Base-by-base conservation (phyloP, 2,797 vertebrate genomes). In the Champsocephalus gunnari region DNA sequence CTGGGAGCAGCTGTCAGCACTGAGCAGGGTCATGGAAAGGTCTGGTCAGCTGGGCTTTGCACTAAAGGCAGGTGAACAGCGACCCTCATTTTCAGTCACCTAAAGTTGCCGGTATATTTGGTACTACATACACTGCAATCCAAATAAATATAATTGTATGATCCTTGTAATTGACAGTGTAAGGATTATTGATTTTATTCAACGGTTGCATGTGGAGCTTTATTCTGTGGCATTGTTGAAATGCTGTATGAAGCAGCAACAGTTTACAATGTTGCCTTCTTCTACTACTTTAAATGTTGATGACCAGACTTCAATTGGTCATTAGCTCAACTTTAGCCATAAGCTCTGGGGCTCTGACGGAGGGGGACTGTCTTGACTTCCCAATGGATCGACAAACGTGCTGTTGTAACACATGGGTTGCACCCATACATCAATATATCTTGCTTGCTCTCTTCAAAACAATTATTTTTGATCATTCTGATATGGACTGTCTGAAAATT, bases 1-100 rank as follows among this genome's bases (percentile, higher is more conserved):
- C 81, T 80, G 80, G 77, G 83, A 80, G 82, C 79, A 73, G 85
- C 83, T 85, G 81, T 84, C 85, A 82, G 73, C 79, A 16, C 83
- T 24, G 71, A 81, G 60, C 78, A 81, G 81, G 92, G 85, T 93
- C 89, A 87, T 84, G 82, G 81, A 92, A 86, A 92, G 90, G 90
- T 91, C 88, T 79, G 77, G 77, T 82, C 86, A 84, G 82, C 81
- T 80, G 75, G 75, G 63, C 56, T 73, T 77, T 73, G 62, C 73
- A 32, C 49, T 21, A 24, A 59, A 84, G 41, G 49, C 70, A 82
- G 74, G 73, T 86, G 71, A 82, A 75, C 66, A 73, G 73, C 56
- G 70, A 45, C 17, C 0, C 50, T 58, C 34, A 68, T 76, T 53
- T 56, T 62, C 53, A 71, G 60, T 87, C 74, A 75, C 41, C 50